A percentile compares a stretch with the other conserved stretches of the same genome.
phyloP scores from a whole-genome alignment of 2,888 invertebrate genomes.

The Scaptomyza reducta region DNA sequence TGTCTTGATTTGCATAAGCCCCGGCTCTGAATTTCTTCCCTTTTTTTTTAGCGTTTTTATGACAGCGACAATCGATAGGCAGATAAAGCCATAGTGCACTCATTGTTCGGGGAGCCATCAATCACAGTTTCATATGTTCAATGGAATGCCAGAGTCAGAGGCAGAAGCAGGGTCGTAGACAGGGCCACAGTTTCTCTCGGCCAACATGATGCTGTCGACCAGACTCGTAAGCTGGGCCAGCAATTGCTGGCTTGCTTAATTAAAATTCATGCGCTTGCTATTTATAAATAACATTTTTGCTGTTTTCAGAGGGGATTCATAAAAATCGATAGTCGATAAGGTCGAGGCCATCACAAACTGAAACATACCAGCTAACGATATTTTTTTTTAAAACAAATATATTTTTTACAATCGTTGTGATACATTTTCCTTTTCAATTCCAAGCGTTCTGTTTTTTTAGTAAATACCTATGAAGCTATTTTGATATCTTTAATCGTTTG shows the following conservation, averaged over 20 bases:
- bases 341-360: not conserved
- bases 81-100: constrained; percentile 51
- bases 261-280: constrained; percentile 59
- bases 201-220: constrained; percentile 7
- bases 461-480: too few species aligned
- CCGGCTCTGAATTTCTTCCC: constrained; percentile 26
- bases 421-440: not conserved
- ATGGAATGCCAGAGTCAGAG: constrained; percentile 27
- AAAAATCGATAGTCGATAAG: constrained; percentile 34
- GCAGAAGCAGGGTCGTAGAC: constrained; percentile 11
- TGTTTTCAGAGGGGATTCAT: constrained; percentile 33
- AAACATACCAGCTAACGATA: too few species aligned
- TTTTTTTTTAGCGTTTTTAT: constrained; percentile 62
- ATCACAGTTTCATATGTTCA: constrained; percentile 72
- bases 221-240: constrained; percentile 7
- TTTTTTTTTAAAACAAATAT: not conserved
- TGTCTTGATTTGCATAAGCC: constrained; percentile 79
- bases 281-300: constrained; percentile 46
- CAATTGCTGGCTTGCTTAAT: constrained; percentile 51
- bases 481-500: too few species aligned
- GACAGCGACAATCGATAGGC: constrained; percentile 76
- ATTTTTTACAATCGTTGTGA: not conserved
- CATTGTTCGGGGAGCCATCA: constrained; percentile 64
- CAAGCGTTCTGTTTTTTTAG: not conserved
- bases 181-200: not conserved